These are phyloP conservation scores for Julus scanicus DNA, from an alignment of 2,888 invertebrate species.

Conservation along the genomic window DNA sequence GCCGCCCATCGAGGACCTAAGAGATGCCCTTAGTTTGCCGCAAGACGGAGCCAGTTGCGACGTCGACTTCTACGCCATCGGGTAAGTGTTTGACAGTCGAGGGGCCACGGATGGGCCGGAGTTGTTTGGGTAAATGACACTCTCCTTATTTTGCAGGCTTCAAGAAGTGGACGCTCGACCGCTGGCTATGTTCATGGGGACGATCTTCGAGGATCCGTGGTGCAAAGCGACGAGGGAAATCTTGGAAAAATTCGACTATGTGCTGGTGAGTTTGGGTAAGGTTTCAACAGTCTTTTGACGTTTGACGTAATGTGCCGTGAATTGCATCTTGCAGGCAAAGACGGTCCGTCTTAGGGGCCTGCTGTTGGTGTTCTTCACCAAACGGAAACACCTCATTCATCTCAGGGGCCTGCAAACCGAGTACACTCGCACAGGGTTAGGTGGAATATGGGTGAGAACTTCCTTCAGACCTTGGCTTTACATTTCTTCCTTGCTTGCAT, in stretches of 20 bases:
- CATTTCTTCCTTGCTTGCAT: neutral
- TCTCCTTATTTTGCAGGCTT: slow-evolving; percentile 69
- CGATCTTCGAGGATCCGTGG: slow-evolving; percentile 88
- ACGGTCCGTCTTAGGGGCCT: slow-evolving; percentile 86
- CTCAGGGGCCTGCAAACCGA: slow-evolving; percentile 86
- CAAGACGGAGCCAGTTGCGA: slow-evolving; percentile 72
- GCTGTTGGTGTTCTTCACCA: slow-evolving; percentile 80
- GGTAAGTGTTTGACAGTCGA: slow-evolving; percentile 69
- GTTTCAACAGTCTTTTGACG: neutral
- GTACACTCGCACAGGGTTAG: slow-evolving; percentile 89
- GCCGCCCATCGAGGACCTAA: slow-evolving; percentile 78
- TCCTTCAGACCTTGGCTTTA: neutral
- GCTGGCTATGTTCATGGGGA: slow-evolving; percentile 83
- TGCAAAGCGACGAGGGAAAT: slow-evolving; percentile 76
- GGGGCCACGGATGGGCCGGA: neutral
- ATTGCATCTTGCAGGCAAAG: slow-evolving; percentile 70
- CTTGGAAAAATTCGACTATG: slow-evolving; percentile 76
- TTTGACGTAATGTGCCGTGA: neutral
- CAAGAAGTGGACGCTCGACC: slow-evolving; percentile 92
- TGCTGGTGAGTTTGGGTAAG: slow-evolving; percentile 69
- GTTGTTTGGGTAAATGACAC: neutral
- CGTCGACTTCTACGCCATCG: slow-evolving; percentile 85
- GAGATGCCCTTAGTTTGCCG: slow-evolving; percentile 76
- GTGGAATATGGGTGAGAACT: slow-evolving; percentile 87
- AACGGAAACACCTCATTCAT: slow-evolving; percentile 82